Percentiles rank a stretch among this genome's conserved stretches.
These are phyloP conservation scores for Cheilosia urbana DNA, from an alignment of 2,888 invertebrate genomes.

Conservation along the genomic window DNA sequence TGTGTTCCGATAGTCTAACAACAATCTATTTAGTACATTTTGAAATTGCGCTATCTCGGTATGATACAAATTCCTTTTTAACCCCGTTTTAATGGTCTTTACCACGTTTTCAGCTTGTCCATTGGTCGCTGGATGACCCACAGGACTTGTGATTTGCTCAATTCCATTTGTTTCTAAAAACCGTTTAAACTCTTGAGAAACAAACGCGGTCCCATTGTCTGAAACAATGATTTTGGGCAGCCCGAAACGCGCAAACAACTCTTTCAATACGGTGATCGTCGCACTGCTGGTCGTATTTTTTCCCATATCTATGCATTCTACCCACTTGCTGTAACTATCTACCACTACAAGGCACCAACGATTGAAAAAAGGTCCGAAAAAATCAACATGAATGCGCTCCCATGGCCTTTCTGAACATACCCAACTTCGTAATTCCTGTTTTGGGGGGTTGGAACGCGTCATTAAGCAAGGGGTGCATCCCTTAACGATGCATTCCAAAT, in stretches of 20 bases:
- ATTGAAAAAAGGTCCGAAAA: slow-evolving; percentile 42
- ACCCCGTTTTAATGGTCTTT: slow-evolving; percentile 64
- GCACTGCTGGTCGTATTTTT: no score
- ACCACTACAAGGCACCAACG: slow-evolving; percentile 51
- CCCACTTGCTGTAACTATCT: slow-evolving; percentile 76
- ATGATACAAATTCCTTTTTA: slow-evolving; percentile 55
- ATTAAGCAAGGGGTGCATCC: slow-evolving; percentile 54
- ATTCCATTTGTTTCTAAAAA: no score
- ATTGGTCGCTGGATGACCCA: no score
- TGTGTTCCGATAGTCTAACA: slow-evolving; percentile 66
- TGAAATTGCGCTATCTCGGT: slow-evolving; percentile 50
- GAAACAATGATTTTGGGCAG: no score
- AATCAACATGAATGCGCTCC: slow-evolving; percentile 72
- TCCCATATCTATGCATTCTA: no score
- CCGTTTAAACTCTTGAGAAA: no score
- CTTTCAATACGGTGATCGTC: no score
- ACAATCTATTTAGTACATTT: slow-evolving; percentile 51
- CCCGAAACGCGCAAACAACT: no score
- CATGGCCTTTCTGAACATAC: slow-evolving; percentile 63
- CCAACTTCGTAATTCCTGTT: slow-evolving; percentile 52
- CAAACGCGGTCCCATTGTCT: no score
- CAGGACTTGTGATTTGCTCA: no score
- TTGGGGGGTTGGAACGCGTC: slow-evolving; percentile 51
- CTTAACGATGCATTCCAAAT: slow-evolving; percentile 65
- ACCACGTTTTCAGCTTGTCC: no score